Evolutionary conservation across 2,113 vertebrate genomes (phyloP).

Genomic region (Gnathonemus longibarbis): DNA sequence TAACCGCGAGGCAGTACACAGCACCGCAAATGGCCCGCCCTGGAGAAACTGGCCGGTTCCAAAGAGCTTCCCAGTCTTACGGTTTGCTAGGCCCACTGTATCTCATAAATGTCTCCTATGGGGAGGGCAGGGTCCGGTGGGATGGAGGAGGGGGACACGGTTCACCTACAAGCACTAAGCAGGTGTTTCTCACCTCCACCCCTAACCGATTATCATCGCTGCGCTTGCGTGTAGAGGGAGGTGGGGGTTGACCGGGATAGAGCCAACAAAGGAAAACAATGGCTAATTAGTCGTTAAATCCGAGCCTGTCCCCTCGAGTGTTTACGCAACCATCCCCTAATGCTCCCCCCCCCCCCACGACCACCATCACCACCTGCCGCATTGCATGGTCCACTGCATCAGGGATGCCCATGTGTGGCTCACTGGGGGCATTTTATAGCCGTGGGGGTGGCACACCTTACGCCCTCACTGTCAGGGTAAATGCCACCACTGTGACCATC

Average conservation of each 20-base stretch:
- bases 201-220: not conserved
- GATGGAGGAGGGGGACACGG: not conserved
- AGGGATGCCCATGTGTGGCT: not conserved
- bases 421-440: not conserved
- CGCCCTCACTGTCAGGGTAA: not conserved
- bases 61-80: not conserved
- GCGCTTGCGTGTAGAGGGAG: not conserved
- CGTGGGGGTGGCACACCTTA: not conserved
- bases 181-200: not conserved
- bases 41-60: not conserved
- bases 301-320: slow-evolving; percentile 18
- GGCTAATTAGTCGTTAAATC: slow-evolving; percentile 30
- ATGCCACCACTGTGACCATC: not conserved
- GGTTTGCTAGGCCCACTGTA: not conserved
- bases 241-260: not conserved
- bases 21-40: too few relatives aligned
- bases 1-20: not conserved
- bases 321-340: not conserved
- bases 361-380: not conserved
- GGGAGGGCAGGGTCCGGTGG: slow-evolving; percentile 20
- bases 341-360: not conserved
- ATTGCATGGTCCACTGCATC: not conserved
- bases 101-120: not conserved
- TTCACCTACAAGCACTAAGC: not conserved
- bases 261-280: slow-evolving; percentile 24